A percentile compares a stretch with the other conserved stretches of the same genome.
phyloP scores from a whole-genome alignment of 1,140 invertebrate species.

The Orius insidiosus region DNA sequence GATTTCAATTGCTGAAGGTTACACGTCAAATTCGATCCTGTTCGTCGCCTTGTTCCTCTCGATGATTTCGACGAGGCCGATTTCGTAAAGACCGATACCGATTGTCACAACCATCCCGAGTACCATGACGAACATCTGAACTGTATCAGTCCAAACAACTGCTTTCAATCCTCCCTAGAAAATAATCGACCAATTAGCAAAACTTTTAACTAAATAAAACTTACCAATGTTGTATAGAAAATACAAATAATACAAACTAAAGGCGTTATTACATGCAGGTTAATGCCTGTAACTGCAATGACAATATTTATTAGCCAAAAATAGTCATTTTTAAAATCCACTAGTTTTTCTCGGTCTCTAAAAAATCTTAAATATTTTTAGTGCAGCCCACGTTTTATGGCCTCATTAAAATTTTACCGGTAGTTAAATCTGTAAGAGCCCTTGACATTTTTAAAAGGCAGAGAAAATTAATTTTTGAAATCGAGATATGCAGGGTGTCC shows the following conservation, averaged over 20 bases:
- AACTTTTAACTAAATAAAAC: not conserved
- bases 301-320: no score
- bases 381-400: no score
- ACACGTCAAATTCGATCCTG: slow-evolving; percentile 32
- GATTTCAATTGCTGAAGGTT: not conserved
- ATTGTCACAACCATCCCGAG: slow-evolving; percentile 47
- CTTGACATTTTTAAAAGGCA: no score
- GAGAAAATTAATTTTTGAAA: no score
- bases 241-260: slow-evolving; percentile 22
- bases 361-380: no score
- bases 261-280: slow-evolving; percentile 21
- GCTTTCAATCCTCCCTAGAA: slow-evolving; percentile 70
- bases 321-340: no score
- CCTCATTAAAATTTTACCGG: no score
- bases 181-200: slow-evolving; percentile 1
- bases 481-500: no score
- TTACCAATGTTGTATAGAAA: slow-evolving; percentile 24
- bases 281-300: slow-evolving; percentile 22
- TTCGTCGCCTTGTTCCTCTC: slow-evolving; percentile 31
- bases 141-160: slow-evolving; percentile 72
- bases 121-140: slow-evolving; percentile 64
- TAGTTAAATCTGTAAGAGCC: no score
- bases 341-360: no score
- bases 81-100: slow-evolving; percentile 41
- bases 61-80: slow-evolving; percentile 44